A percentile compares a stretch with the other conserved stretches of the same genome.
These are phyloP conservation scores for Rousettus madagascariensis DNA, from an alignment of 2,797 vertebrate species.

Conservation along the genomic window DNA sequence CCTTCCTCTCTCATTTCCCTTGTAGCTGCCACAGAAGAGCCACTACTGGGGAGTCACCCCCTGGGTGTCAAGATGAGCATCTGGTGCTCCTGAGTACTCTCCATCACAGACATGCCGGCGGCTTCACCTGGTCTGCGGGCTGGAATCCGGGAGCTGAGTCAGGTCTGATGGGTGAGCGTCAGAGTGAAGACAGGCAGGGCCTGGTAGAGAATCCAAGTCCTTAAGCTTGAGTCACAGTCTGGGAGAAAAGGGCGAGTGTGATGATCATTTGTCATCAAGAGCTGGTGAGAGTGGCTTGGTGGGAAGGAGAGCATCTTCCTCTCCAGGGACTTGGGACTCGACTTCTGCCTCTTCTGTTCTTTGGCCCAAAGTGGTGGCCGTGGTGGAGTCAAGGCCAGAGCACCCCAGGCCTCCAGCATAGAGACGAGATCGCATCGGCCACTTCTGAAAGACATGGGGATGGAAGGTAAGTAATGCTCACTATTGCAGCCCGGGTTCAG, in stretches of 20 bases:
- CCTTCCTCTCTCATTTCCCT: background rate
- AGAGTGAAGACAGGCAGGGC: background rate
- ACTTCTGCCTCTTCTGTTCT: slow-evolving; percentile 27
- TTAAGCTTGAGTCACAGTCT: background rate
- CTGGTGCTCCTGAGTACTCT: background rate
- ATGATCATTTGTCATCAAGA: slow-evolving; percentile 37
- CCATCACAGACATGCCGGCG: background rate
- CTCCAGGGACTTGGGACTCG: slow-evolving; percentile 11
- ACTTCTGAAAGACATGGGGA: slow-evolving; percentile 86
- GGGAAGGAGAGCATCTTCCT: background rate
- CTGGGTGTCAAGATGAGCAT: background rate
- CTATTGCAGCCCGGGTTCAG: background rate
- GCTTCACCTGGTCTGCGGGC: background rate
- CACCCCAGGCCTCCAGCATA: slow-evolving; percentile 88
- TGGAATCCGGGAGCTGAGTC: background rate
- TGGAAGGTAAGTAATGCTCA: background rate
- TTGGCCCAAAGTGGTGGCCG: background rate
- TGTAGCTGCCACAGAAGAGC: background rate
- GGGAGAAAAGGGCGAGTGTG: background rate
- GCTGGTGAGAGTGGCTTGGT: slow-evolving; percentile 6
- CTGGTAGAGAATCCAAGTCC: background rate
- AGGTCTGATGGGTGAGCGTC: background rate
- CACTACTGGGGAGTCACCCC: background rate
- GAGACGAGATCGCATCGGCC: slow-evolving; percentile 92
- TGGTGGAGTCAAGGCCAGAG: slow-evolving; percentile 74